Evolutionary conservation across 2,797 vertebrate species (phyloP), one percentile per base, ranked within the genome.

Genomic region (Poeciliopsis infans): DNA sequence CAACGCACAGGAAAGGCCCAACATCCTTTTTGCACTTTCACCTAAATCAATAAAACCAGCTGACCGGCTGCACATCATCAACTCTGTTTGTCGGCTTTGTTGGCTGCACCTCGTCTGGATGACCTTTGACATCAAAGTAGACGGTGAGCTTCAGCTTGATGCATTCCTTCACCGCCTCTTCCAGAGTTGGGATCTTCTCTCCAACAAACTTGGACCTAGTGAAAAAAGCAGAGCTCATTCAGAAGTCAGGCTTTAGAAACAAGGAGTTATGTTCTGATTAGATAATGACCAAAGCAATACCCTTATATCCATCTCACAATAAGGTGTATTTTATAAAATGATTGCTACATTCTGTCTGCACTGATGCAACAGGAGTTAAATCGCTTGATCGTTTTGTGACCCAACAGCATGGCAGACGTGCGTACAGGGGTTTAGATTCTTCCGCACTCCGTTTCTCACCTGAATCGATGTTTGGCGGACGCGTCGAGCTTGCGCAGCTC

Each of bases 71-170:
- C 46, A 78, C 31, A 36, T 46, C 18, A 53, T 25, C 13, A 39
- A 45, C 23, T 76, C 16, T 57, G 74, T 74, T 74, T 20, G 77
- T 69, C 78, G 7, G 57, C 68, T 80, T 73, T 75, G 66, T 73
- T 71, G 33, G 66, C 64, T 8, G 59, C 95, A 99, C 98, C 98
- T 97, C 92, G 53, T 95, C 92, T 81, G 98, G 97, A 78, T 98
- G 96, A 93, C 98, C 96, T 96, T 99, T 99, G 91, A 99, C 96
- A 90, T 99, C 98, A 12, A 99, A 99, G 93, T 97, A 99, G 90
- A 99, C 96, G 39, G 84, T 96, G 77, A 99, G 96, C 87, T 98
- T 94, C 85, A 90, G 92, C 77, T 81, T 94, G 87, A 99, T 91
- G 82, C 96, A 97, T 86, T 99, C 97, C 89, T 95, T 86, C 78